A percentile compares a stretch with the other conserved stretches of the same genome.
Conservation (phyloP, 1,140 invertebrate genomes). For the Hesperophylax magnus region DNA sequence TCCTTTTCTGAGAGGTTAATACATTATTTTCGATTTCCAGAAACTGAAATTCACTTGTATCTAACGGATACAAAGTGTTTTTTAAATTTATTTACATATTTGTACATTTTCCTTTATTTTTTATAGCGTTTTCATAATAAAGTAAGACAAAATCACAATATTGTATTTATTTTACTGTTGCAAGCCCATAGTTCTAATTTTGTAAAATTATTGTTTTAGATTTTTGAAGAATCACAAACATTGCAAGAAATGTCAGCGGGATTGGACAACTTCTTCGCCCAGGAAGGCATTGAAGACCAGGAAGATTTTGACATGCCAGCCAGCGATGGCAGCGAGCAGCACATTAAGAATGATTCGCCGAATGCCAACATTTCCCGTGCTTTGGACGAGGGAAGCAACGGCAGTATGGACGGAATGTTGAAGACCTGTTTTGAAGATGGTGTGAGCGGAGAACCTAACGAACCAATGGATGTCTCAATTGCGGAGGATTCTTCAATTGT, state of each 20-base stretch:
- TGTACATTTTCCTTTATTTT: no score
- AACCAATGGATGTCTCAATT: constrained; percentile 47
- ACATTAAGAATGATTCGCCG: constrained; percentile 43
- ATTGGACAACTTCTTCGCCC: constrained; percentile 47
- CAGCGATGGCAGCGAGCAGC: constrained; percentile 37
- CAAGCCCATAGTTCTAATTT: neutral
- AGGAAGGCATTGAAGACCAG: constrained; percentile 44
- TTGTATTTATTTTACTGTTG: neutral
- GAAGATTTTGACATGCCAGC: constrained; percentile 47
- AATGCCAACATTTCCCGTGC: constrained; percentile 39
- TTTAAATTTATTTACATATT: no score
- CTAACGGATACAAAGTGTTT: no score
- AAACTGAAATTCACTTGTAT: no score
- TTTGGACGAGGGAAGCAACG: constrained; percentile 55
- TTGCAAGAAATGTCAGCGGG: constrained; percentile 50
- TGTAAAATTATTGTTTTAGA: constrained; percentile 36
- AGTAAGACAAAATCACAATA: neutral
- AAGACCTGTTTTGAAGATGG: constrained; percentile 51
- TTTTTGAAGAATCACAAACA: constrained; percentile 52
- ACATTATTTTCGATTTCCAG: no score
- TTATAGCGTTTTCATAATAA: neutral
- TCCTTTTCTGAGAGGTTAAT: no score
- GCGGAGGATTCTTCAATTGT: constrained; percentile 37
- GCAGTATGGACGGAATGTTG: constrained; percentile 53
- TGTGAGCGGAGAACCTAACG: constrained; percentile 38